A percentile compares a stretch with the other conserved stretches of the same genome.
These are phyloP conservation scores for Caligus rogercresseyi DNA, from an alignment of 1,140 invertebrate genomes.

Conservation along the genomic window DNA sequence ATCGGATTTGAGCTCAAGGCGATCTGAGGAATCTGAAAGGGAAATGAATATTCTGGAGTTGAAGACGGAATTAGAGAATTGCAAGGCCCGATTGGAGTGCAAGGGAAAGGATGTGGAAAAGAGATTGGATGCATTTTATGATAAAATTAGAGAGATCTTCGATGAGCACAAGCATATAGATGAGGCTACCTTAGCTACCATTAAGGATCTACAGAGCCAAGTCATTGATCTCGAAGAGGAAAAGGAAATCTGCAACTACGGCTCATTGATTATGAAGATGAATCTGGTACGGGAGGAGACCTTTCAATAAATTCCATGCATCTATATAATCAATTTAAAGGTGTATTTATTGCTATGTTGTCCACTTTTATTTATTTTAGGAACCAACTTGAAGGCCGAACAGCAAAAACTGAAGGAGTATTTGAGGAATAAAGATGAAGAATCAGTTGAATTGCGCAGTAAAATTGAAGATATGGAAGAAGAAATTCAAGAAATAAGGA, in stretches of 20 bases:
- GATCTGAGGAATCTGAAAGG: slow-evolving; percentile 7
- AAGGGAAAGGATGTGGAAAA: slow-evolving; percentile 19
- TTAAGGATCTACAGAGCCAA: slow-evolving; percentile 50
- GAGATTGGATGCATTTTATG: neutral
- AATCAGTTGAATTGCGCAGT: neutral
- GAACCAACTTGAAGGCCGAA: neutral
- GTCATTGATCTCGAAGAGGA: slow-evolving; percentile 69
- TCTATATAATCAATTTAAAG: no score
- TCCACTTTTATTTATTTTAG: neutral
- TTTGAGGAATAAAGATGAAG: neutral
- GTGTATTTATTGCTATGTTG: neutral
- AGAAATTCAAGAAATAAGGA: neutral
- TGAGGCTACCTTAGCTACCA: neutral
- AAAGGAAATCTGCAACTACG: slow-evolving; percentile 64
- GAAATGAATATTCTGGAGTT: slow-evolving; percentile 19
- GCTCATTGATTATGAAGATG: slow-evolving; percentile 58
- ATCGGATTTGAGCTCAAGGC: slow-evolving; percentile 26
- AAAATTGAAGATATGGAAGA: neutral
- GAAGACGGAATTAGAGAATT: slow-evolving; percentile 16
- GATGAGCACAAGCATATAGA: neutral
- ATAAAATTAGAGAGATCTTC: neutral
- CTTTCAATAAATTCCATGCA: neutral
- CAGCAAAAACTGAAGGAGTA: neutral
- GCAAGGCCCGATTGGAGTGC: slow-evolving; percentile 5
- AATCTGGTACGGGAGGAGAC: neutral